Evolutionary conservation across 2,888 invertebrate genomes (phyloP).

Genomic region (Mythimna pallens): DNA sequence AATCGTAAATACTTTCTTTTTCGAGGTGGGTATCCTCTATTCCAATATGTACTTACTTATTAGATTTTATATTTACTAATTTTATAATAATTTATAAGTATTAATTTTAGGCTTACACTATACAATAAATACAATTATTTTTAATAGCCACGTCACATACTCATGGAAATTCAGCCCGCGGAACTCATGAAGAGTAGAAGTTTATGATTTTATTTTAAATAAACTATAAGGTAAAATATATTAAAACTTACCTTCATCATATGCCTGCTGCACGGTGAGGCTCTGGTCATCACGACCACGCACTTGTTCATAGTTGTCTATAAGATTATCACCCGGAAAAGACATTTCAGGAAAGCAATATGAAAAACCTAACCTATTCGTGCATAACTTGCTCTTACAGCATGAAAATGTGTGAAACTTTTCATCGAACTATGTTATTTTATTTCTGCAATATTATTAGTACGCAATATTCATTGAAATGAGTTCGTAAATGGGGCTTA

Average conservation of each 20-base stretch:
- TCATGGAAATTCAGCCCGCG: background rate
- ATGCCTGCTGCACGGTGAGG: slow-evolving; percentile 78
- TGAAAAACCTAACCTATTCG: slow-evolving; percentile 75
- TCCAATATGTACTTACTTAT: too few relatives aligned
- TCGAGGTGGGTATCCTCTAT: background rate
- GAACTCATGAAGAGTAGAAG: background rate
- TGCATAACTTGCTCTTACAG: slow-evolving; percentile 42
- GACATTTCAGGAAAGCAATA: slow-evolving; percentile 77
- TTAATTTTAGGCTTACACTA: too few relatives aligned
- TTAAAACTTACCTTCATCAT: slow-evolving; percentile 78
- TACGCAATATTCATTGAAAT: slow-evolving; percentile 1
- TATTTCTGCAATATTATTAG: too few relatives aligned
- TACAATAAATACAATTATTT: background rate
- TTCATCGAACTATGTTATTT: background rate
- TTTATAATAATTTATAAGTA: background rate
- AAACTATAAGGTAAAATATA: slow-evolving; percentile 10
- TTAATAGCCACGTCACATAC: slow-evolving; percentile 35
- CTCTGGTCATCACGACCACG: slow-evolving; percentile 67
- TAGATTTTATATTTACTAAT: too few relatives aligned
- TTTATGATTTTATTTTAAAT: slow-evolving; percentile 3
- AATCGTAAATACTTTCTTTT: background rate
- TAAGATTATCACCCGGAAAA: slow-evolving; percentile 77
- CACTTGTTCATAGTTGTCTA: slow-evolving; percentile 70
- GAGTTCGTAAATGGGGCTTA: background rate
- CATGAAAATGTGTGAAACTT: slow-evolving; percentile 5